These are phyloP conservation scores for Chrysomela aeneicollis DNA, from an alignment of 2,888 invertebrate species.

Conservation along the genomic window DNA sequence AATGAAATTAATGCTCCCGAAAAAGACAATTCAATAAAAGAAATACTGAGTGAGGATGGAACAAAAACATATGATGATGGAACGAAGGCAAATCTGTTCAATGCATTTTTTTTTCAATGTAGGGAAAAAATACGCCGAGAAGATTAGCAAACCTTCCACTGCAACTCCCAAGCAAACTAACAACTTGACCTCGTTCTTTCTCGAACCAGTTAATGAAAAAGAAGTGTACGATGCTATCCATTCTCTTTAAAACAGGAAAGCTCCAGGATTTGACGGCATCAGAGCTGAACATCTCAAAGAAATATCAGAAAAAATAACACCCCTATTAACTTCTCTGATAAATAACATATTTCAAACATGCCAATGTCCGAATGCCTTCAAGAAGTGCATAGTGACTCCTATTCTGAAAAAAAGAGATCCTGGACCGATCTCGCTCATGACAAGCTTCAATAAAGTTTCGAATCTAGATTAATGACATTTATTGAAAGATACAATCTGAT, in stretches of 20 bases:
- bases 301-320: not conserved
- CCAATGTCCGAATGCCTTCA: not conserved
- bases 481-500: conserved; percentile 2
- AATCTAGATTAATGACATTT: conserved; percentile 8
- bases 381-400: conserved; percentile 11
- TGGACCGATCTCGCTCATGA: conserved; percentile 10
- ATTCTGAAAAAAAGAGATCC: conserved; percentile 11
- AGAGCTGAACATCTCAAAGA: conserved; percentile 1
- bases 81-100: not conserved
- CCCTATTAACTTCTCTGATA: conserved; percentile 1
- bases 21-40: not conserved
- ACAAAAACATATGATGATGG: not conserved
- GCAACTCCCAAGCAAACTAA: not conserved
- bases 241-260: not conserved
- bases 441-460: not conserved
- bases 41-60: not conserved
- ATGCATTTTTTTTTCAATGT: not conserved
- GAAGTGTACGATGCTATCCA: not conserved
- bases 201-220: not conserved
- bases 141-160: not conserved
- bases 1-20: not conserved
- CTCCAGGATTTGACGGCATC: conserved; percentile 13
- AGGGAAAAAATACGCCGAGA: conserved; percentile 5
- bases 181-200: not conserved
- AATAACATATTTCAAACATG: conserved; percentile 8